Percentiles rank a stretch among this genome's conserved stretches.
Evolutionary conservation across 2,113 vertebrate species (phyloP).

Genomic region (Pimephales promelas): DNA sequence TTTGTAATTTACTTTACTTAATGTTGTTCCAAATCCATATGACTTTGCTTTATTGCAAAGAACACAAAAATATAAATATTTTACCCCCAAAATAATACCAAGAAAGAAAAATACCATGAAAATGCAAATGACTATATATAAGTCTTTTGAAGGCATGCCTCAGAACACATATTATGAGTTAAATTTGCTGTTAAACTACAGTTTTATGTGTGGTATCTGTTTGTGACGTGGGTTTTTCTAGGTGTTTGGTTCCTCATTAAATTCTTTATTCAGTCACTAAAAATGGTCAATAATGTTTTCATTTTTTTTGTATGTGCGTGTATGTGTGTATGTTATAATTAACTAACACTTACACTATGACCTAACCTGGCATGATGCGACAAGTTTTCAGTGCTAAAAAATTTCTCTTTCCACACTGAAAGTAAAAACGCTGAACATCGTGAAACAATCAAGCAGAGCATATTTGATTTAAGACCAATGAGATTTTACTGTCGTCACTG

Average conservation of each 20-base stretch:
- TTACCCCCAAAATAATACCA: background rate
- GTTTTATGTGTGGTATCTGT: background rate
- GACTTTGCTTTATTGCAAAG: background rate
- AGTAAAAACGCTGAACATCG: background rate
- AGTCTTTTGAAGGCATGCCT: background rate
- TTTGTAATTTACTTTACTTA: background rate
- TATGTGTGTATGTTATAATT: constrained; percentile 15
- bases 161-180: background rate
- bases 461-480: background rate
- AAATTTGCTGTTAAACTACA: background rate
- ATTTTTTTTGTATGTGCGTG: background rate
- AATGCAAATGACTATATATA: background rate
- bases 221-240: background rate
- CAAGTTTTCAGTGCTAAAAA: background rate
- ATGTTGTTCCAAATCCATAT: background rate
- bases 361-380: constrained; percentile 14
- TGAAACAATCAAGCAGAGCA: background rate
- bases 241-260: background rate
- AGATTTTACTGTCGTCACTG: background rate
- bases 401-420: background rate
- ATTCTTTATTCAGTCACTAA: background rate
- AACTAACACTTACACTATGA: background rate
- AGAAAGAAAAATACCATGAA: background rate
- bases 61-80: background rate
- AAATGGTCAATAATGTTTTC: background rate